Percentiles rank a stretch among this genome's conserved stretches.
Conservation (phyloP, 2,113 vertebrate species). For the Apodemus sylvaticus region DNA sequence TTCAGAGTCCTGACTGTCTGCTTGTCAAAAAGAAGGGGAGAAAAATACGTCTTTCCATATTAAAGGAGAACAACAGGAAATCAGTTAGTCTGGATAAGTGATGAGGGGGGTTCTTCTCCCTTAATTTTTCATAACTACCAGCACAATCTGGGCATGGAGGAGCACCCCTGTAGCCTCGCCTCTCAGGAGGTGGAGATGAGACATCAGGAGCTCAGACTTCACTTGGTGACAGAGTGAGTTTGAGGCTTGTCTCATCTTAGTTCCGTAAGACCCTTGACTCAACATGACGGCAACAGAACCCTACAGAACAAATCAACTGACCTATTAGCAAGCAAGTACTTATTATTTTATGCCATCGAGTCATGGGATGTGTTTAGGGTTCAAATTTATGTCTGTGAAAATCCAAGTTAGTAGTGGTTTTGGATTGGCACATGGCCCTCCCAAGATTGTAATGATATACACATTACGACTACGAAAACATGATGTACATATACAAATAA, state of each 20-base stretch:
- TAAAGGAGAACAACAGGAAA: neutral
- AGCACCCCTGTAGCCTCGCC: too few species aligned
- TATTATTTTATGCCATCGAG: neutral
- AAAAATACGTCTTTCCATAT: neutral
- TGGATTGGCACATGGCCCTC: neutral
- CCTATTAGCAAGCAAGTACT: neutral
- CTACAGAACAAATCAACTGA: neutral
- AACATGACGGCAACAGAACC: neutral
- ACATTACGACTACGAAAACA: neutral
- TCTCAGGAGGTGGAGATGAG: neutral
- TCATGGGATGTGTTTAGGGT: neutral
- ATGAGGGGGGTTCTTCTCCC: neutral
- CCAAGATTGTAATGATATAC: neutral
- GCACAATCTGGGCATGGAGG: neutral
- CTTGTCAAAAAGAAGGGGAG: neutral
- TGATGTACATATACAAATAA: conserved; percentile 17
- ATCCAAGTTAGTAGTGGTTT: neutral
- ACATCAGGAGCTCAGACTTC: neutral
- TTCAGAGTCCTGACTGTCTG: neutral
- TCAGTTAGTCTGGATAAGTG: neutral
- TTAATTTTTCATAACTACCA: neutral
- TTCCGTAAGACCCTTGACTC: neutral
- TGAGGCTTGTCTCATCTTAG: neutral
- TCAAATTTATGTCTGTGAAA: conserved; percentile 19
- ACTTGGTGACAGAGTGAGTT: neutral